Conservation (phyloP, 1,140 invertebrate genomes). For the Lepidotrigona ventralis region DNA sequence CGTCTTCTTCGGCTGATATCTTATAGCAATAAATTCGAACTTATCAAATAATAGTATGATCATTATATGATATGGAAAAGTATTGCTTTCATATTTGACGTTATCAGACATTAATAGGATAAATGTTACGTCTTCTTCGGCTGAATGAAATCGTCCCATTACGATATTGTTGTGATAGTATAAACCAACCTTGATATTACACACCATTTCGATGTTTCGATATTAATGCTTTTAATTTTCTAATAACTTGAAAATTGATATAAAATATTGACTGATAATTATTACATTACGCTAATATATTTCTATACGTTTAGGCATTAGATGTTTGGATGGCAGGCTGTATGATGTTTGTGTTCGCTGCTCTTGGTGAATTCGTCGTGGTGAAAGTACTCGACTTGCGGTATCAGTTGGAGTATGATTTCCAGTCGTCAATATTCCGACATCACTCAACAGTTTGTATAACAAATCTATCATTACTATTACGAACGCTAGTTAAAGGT, state of each 20-base stretch:
- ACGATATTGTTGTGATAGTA: neutral
- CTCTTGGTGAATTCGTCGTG: constrained; percentile 91
- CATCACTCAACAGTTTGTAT: constrained; percentile 83
- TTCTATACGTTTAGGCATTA: constrained; percentile 82
- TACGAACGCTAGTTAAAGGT: neutral
- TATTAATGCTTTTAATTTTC: neutral
- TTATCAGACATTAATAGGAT: neutral
- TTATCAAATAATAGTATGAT: neutral
- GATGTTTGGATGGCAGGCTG: constrained; percentile 94
- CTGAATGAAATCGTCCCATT: neutral
- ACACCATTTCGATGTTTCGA: neutral
- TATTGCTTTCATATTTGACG: neutral
- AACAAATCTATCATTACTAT: neutral
- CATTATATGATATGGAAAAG: neutral
- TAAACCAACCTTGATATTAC: neutral
- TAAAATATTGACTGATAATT: neutral
- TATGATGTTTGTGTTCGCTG: constrained; percentile 92
- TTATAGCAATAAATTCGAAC: too few species aligned
- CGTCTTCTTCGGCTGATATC: neutral
- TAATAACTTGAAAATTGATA: neutral
- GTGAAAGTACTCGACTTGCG: constrained; percentile 89
- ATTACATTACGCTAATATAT: neutral
- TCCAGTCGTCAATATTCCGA: constrained; percentile 77
- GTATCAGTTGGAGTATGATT: constrained; percentile 81
- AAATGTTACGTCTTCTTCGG: neutral